Conservation (phyloP, 30 jellyfish, hydroid and myxozoan species). For the Aurelia coerulea region DNA sequence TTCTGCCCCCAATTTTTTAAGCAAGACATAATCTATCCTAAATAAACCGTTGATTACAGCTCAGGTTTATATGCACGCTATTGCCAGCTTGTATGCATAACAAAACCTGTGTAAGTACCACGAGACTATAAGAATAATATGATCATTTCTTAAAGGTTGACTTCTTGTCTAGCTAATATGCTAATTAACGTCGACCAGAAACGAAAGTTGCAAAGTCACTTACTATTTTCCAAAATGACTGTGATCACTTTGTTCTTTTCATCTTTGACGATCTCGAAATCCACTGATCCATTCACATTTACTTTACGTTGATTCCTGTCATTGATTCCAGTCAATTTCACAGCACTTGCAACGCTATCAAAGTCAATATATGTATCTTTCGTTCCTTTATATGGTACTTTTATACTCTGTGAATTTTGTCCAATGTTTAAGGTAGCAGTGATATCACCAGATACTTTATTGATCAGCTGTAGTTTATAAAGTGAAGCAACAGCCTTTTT, state of each 20-base stretch:
- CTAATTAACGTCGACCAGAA: no score
- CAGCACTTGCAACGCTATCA: not conserved
- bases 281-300: slow-evolving; percentile 6
- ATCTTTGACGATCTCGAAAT: not conserved
- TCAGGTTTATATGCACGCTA: no score
- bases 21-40: no score
- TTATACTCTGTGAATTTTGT: slow-evolving; percentile 8
- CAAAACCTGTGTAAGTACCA: no score
- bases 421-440: slow-evolving; percentile 7
- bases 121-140: no score
- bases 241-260: not conserved
- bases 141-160: no score
- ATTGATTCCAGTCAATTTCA: slow-evolving; percentile 32
- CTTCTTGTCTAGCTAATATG: no score
- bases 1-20: no score
- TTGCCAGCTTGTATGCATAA: no score
- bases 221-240: slow-evolving; percentile 39
- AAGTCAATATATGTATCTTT: not conserved
- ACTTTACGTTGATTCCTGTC: slow-evolving; percentile 19
- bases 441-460: slow-evolving; percentile 43
- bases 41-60: no score
- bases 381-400: slow-evolving; percentile 27
- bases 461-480: slow-evolving; percentile 18
- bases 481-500: not conserved
- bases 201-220: slow-evolving; percentile 3